Evolutionary conservation across 1,140 invertebrate genomes (phyloP), one percentile per base, ranked within the genome.

Genomic region (Acromyrmex heyeri): DNA sequence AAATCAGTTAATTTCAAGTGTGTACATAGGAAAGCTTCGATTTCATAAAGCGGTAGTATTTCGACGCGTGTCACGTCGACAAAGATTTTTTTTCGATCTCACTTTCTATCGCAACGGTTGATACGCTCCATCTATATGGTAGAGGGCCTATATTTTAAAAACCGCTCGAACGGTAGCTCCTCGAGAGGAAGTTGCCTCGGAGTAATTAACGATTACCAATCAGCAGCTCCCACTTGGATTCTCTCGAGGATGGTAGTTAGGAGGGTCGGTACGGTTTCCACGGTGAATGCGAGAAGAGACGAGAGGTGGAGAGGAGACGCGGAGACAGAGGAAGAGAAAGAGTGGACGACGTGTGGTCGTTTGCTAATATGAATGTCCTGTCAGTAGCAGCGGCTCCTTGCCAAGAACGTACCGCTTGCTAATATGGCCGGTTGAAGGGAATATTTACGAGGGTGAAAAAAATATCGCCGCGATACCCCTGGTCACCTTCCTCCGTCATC

Each of bases 381-480:
- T 94, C 93, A 94, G 91, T 93, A 93, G 83, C 94, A 94, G 93
- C 93, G 90, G 93, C 91, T 94, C 90, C 93, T 94, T 94, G 93
- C 94, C 93, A 93, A 94, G 94, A 93, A 93, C 92, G 90, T 92
- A 90, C 90, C 77, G 93, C 87, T 91, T 92, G 91, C 91, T 94
- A 94, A 94, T 94, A 92, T 90, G 91, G 87, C 87, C 73, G 88
- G 77, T 93, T 92, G 90, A 90, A 93, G 90, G 86, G 93, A 93
- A 94, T 94, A 94, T 94, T 94, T 94, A 94, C 92, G 93, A 92
- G 93, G 90, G 91, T 90, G 76, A 88, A 91, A 93, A 91, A 93
- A 92, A 92, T 92, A 92, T 93, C 90, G 61, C 79, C 78, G 48
- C 75, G 62, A 86, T 86, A 86, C 44, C 55, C 48, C 53, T 62